A percentile compares a stretch with the other conserved stretches of the same genome.
Conservation (phyloP, 2,113 vertebrate species). For the Coracopsis vasa region DNA sequence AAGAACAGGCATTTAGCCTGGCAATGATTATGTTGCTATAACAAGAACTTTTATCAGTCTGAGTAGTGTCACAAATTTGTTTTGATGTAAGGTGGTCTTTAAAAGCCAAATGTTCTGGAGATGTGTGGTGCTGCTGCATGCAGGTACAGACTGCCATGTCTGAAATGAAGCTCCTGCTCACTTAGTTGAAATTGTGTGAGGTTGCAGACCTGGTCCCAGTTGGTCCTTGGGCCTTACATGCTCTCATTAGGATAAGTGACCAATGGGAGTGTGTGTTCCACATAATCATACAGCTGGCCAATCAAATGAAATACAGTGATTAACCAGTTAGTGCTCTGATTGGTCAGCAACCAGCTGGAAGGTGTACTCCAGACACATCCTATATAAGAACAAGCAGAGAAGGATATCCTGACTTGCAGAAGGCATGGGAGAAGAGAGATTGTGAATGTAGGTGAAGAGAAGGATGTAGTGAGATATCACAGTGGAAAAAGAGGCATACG, state of each 20-base stretch:
- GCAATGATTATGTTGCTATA: neutral
- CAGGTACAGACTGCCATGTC: fast-evolving
- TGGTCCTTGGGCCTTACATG: neutral
- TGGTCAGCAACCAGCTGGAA: neutral
- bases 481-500: neutral
- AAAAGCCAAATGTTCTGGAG: neutral
- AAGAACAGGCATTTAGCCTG: neutral
- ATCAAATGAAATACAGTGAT: neutral
- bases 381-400: neutral
- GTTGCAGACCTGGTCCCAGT: neutral
- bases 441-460: neutral
- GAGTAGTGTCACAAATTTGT: neutral
- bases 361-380: no score
- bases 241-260: neutral
- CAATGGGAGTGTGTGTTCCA: neutral
- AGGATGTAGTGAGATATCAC: neutral
- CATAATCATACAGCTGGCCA: neutral
- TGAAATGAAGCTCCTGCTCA: neutral
- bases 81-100: neutral
- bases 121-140: fast-evolving
- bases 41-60: neutral
- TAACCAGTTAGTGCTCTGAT: neutral
- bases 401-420: neutral
- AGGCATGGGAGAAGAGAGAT: neutral
- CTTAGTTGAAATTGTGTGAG: fast-evolving